phyloP scores from a whole-genome alignment of 2,113 vertebrate species.

The Indri indri region DNA sequence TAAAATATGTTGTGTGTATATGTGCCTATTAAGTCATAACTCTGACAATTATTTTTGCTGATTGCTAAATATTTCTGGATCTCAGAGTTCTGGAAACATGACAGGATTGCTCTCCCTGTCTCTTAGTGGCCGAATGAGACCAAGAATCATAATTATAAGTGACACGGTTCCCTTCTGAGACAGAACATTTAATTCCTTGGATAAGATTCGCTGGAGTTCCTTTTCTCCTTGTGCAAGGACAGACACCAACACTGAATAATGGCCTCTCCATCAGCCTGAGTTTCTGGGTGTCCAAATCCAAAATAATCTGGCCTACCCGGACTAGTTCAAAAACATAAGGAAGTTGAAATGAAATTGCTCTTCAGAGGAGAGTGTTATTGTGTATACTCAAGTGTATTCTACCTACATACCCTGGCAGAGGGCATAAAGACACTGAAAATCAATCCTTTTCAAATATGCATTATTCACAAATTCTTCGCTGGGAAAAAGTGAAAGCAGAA shows the following conservation, averaged over 20 bases:
- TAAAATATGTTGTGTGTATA: neutral
- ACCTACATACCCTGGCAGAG: neutral
- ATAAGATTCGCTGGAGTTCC: neutral
- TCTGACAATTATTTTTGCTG: neutral
- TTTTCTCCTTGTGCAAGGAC: neutral
- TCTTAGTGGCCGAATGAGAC: neutral
- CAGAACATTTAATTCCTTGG: neutral
- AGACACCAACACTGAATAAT: neutral
- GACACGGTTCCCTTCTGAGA: neutral
- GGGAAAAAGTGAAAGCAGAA: constrained; percentile 20
- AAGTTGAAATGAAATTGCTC: constrained; percentile 30
- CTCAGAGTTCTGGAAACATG: neutral
- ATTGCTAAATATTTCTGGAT: neutral
- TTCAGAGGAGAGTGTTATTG: neutral
- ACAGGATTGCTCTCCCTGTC: neutral
- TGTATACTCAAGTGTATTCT: neutral
- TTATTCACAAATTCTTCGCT: neutral
- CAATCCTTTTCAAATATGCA: neutral
- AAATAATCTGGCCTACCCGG: neutral
- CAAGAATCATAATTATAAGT: neutral
- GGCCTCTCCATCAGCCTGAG: neutral
- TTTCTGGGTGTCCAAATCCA: neutral
- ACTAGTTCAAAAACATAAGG: neutral
- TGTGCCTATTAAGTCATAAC: neutral
- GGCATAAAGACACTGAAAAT: neutral